Evolutionary conservation across 2,888 invertebrate genomes (phyloP).

Genomic region (Archips crataeganus): DNA sequence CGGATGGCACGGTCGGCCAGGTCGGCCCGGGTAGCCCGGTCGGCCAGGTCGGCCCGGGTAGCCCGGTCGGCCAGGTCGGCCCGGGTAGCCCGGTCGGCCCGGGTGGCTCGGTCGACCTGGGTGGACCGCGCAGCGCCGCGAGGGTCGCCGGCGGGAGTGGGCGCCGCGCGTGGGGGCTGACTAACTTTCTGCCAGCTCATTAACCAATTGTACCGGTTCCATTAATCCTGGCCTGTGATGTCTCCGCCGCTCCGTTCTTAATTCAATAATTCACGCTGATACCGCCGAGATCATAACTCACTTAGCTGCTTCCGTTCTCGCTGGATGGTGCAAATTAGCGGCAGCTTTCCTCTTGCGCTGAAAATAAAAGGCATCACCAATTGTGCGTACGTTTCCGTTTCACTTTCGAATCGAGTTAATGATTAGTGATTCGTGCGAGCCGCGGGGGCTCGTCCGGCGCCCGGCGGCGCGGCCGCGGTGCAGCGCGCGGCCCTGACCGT

Average conservation of each 20-base stretch:
- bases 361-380: conserved; percentile 25
- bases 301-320: conserved; percentile 30
- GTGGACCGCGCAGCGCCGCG: not conserved
- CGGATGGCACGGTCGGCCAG: too few relatives aligned
- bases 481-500: conserved; percentile 64
- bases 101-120: not conserved
- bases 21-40: not conserved
- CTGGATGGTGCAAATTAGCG: conserved; percentile 22
- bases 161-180: conserved; percentile 30
- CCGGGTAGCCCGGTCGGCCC: not conserved
- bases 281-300: conserved; percentile 29
- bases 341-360: conserved; percentile 28
- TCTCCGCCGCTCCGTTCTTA: conserved; percentile 36
- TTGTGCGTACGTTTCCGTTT: conserved; percentile 41
- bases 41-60: too few relatives aligned
- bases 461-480: conserved; percentile 15
- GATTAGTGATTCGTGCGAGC: not conserved
- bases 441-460: conserved; percentile 12
- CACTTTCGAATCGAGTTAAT: conserved; percentile 33
- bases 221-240: conserved; percentile 37
- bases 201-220: conserved; percentile 39
- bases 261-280: conserved; percentile 39
- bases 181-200: conserved; percentile 42
- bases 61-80: too few relatives aligned
- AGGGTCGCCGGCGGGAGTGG: not conserved